Evolutionary conservation across 2,888 invertebrate genomes (phyloP).

Genomic region (Panorpa germanica): DNA sequence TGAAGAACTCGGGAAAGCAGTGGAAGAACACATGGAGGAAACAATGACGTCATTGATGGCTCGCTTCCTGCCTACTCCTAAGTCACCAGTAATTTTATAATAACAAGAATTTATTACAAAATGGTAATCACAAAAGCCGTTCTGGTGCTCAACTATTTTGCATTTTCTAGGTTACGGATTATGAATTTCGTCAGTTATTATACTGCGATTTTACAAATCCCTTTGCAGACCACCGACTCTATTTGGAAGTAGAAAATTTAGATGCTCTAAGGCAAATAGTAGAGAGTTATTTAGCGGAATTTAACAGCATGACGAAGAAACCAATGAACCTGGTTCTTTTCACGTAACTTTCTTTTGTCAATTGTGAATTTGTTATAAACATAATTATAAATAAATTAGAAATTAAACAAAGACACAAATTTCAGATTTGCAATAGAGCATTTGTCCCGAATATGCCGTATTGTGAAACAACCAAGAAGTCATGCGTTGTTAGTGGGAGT

Average conservation of each 20-base stretch:
- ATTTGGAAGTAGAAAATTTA: constrained; percentile 73
- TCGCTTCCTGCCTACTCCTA: no score
- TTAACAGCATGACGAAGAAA: constrained; percentile 88
- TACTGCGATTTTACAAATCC: constrained; percentile 94
- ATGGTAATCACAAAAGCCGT: no score
- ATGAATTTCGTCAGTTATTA: constrained; percentile 65
- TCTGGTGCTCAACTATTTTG: no score
- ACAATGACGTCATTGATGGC: no score
- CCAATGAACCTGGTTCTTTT: constrained; percentile 90
- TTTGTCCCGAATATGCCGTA: constrained; percentile 74
- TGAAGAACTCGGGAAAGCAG: constrained; percentile 40
- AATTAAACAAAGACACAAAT: no score
- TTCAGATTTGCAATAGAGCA: constrained; percentile 92
- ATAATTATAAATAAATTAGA: no score
- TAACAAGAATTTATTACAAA: no score
- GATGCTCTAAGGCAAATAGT: constrained; percentile 64
- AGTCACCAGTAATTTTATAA: no score
- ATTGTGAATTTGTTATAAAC: no score
- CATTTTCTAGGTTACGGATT: constrained; percentile 56
- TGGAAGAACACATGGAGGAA: constrained; percentile 34
- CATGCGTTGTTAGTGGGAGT: constrained; percentile 82
- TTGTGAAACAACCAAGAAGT: constrained; percentile 79
- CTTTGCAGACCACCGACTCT: constrained; percentile 73
- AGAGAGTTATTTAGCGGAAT: constrained; percentile 76
- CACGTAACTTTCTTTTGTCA: no score